A percentile compares a stretch with the other conserved stretches of the same genome.
Conservation (phyloP, 2,888 invertebrate species). For the Chloromyia formosa region DNA sequence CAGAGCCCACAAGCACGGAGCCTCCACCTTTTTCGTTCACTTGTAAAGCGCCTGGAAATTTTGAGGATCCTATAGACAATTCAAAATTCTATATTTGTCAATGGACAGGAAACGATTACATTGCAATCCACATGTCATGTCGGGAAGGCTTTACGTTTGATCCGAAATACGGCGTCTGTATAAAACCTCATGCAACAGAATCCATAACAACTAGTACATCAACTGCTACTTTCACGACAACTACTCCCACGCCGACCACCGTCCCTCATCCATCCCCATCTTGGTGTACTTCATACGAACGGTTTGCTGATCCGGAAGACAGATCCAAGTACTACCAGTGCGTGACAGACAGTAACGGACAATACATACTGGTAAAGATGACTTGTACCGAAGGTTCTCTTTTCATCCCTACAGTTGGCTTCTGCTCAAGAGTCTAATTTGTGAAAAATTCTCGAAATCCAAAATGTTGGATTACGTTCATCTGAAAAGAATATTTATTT, state of each 20-base stretch:
- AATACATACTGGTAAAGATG: not conserved
- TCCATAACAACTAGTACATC: not conserved
- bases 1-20: not conserved
- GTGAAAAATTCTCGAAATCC: not conserved
- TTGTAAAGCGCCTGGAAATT: not conserved
- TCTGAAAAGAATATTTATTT: not conserved
- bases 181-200: not conserved
- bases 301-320: conserved; percentile 5
- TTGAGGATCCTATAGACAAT: not conserved
- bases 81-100: conserved; percentile 1
- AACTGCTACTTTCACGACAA: not conserved
- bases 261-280: not conserved
- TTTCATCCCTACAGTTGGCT: not conserved
- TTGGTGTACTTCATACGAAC: conserved; percentile 9
- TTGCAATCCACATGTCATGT: not conserved
- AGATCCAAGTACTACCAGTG: conserved; percentile 30
- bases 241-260: not conserved
- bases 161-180: not conserved
- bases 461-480: no score
- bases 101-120: not conserved
- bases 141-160: not conserved
- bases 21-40: not conserved
- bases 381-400: not conserved
- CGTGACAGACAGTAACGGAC: conserved; percentile 10
- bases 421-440: not conserved